These are phyloP conservation scores for Ganaspis brasiliensis DNA, from an alignment of 2,888 invertebrate species.

Conservation along the genomic window DNA sequence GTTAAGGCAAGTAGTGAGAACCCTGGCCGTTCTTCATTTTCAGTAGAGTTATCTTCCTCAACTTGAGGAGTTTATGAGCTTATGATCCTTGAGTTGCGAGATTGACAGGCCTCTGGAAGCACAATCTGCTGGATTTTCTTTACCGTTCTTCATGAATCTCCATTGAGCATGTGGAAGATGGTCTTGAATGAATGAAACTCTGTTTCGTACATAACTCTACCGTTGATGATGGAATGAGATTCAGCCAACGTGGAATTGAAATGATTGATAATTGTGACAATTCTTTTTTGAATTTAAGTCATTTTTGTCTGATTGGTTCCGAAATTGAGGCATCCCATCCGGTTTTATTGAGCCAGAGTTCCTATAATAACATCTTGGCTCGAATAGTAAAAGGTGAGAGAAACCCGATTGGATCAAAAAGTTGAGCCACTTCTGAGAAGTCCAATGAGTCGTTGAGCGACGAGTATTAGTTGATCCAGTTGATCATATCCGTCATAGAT, in stretches of 20 bases:
- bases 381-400: too few relatives aligned
- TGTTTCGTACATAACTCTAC: background rate
- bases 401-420: too few relatives aligned
- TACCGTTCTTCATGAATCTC: background rate
- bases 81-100: background rate
- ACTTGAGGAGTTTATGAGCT: background rate
- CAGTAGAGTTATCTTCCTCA: background rate
- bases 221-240: background rate
- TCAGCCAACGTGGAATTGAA: background rate
- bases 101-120: background rate
- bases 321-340: too few relatives aligned
- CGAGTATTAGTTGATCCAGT: too few relatives aligned
- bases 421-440: too few relatives aligned
- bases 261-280: too few relatives aligned
- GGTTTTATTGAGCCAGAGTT: too few relatives aligned
- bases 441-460: too few relatives aligned
- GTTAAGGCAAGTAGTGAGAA: background rate
- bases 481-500: too few relatives aligned
- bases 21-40: background rate
- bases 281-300: too few relatives aligned
- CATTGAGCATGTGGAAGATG: background rate
- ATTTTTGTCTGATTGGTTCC: too few relatives aligned
- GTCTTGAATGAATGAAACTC: constrained; percentile 2
- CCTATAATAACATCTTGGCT: too few relatives aligned
- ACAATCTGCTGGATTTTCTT: background rate